Evolutionary conservation across 1,140 invertebrate genomes (phyloP), one percentile per base, ranked within the genome.

Genomic region (Rhizoglyphus robini): DNA sequence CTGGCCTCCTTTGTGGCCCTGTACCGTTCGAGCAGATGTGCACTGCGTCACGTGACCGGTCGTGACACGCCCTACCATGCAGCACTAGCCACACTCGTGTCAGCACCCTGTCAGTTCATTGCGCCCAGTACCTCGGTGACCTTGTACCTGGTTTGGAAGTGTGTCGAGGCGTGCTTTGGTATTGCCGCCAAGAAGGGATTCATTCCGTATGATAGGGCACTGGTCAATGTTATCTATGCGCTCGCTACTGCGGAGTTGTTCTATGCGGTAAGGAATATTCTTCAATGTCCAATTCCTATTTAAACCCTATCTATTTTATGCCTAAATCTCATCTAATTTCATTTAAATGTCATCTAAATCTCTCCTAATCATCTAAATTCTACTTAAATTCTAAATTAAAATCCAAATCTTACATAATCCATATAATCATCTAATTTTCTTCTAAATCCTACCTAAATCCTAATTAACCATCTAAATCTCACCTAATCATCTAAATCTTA

Each of bases 201-300:
- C 1, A 46, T 71, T 2, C 62, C 67, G 11, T 36, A 57, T 29
- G 71, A 86, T 23, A 83, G 82, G 31, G 79, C 82, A 65, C 84
- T 83, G 64, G 79, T 77, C 63, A 76, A 83, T 25, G 78, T 88
- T 49, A 76, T 89, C n/a, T 89, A 90, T 73, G 83, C 84, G 61
- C 76, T 87, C 69, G 86, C 86, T 67, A 89, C 87, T 8, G 85
- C 86, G 27, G 74, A 87, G 69, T 77, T 90, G 18, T 88, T 91
- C 72, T 87, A 89, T 77, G 83, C 82, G 41, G 69, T 70, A 68
- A 68, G 65, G 61, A 66, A n/a, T 64, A 36, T 36, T 47, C 8
- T 29, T 67, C 23, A 27, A 11, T 30, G 11, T 41, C 3, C 18
- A 64, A 34, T 47, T n/a, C 30, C 8, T 13, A 47, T 48, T 13